Percentiles rank a stretch among this genome's conserved stretches.
Conservation (phyloP, 2,113 vertebrate species). For the Pungitius pungitius region DNA sequence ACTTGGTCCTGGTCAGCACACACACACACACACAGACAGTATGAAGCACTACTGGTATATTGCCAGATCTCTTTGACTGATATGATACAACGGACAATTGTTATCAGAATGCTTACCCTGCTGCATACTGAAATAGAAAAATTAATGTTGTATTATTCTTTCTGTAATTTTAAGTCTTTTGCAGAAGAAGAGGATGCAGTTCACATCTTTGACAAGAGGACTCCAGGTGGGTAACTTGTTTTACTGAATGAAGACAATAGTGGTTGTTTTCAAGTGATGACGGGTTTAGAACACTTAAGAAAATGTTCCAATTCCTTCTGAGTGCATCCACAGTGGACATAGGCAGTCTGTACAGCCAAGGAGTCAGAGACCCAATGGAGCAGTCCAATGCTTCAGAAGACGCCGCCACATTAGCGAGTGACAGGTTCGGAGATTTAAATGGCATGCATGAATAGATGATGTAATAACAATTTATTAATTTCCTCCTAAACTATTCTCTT, state of each 20-base stretch:
- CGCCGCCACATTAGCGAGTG: neutral
- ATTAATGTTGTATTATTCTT: neutral
- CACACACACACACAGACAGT: conserved; percentile 9
- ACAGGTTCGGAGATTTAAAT: conserved; percentile 27
- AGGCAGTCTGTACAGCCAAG: conserved; percentile 50
- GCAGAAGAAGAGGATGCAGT: conserved; percentile 69
- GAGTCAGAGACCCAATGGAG: conserved; percentile 9
- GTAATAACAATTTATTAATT: neutral
- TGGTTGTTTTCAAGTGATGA: neutral
- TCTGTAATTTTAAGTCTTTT: conserved; percentile 79
- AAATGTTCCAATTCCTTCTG: neutral
- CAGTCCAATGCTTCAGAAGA: conserved; percentile 36
- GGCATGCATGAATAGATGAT: neutral
- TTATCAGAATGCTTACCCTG: neutral
- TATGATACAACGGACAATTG: neutral
- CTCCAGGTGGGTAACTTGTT: conserved; percentile 39
- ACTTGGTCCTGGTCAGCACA: conserved; percentile 80
- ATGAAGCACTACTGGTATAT: neutral
- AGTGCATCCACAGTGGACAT: conserved; percentile 47
- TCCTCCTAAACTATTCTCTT: neutral
- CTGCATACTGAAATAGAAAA: neutral
- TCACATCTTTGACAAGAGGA: conserved; percentile 42
- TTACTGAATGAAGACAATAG: neutral
- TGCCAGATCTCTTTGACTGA: neutral
- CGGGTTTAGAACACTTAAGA: neutral